Conservation (phyloP, 2,113 vertebrate genomes). For the Hylia prasina region DNA sequence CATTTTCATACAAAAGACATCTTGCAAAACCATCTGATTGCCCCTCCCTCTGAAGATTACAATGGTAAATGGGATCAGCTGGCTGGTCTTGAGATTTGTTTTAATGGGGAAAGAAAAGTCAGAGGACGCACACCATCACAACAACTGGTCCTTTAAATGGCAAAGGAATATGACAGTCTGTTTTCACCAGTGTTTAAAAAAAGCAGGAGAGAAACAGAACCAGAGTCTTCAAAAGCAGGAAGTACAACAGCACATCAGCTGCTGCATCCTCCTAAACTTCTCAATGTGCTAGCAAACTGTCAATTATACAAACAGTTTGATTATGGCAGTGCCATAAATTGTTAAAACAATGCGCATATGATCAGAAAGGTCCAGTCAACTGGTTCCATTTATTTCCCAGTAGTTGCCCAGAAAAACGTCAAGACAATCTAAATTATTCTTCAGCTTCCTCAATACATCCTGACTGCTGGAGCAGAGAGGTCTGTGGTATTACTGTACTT, state of each 20-base stretch:
- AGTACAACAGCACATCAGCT: background rate
- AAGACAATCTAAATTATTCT: constrained; percentile 70
- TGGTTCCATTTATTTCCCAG: constrained; percentile 6
- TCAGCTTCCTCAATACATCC: constrained; percentile 89
- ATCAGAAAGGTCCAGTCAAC: constrained; percentile 26
- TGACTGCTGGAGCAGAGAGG: constrained; percentile 78
- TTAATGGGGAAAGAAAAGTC: constrained; percentile 24
- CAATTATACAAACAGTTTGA: constrained; percentile 1
- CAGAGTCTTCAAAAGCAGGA: background rate
- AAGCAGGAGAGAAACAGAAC: constrained; percentile 32
- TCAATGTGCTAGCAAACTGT: constrained; percentile 3
- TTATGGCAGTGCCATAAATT: background rate
- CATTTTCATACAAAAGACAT: constrained; percentile 74
- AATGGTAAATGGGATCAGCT: constrained; percentile 49
- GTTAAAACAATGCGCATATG: constrained; percentile 7
- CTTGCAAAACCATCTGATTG: constrained; percentile 67
- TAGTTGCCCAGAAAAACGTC: background rate
- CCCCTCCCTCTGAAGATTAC: constrained; percentile 55
- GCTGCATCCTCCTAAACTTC: constrained; percentile 39
- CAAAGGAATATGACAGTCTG: constrained; percentile 37
- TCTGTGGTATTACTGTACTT: constrained; percentile 81
- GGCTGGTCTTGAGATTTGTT: constrained; percentile 7
- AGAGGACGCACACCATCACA: constrained; percentile 46
- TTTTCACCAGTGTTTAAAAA: constrained; percentile 61
- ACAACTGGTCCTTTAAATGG: constrained; percentile 47